These are phyloP conservation scores for Vombatus ursinus DNA, from an alignment of 2,113 vertebrate genomes.

Conservation along the genomic window DNA sequence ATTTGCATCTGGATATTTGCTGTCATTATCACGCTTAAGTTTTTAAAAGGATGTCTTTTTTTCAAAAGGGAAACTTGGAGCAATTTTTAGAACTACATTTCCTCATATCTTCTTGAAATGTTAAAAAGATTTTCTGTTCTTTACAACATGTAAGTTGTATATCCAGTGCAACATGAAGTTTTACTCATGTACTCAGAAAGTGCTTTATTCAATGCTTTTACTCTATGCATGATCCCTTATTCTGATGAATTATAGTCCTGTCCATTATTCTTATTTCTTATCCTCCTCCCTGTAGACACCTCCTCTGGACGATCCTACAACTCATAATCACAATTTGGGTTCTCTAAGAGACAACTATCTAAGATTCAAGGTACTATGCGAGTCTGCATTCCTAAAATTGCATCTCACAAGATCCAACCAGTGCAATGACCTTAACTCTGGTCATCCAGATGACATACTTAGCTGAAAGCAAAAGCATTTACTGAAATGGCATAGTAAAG, in stretches of 20 bases:
- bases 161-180: not conserved
- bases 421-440: not conserved
- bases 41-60: not conserved
- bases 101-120: constrained; percentile 2
- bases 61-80: not conserved
- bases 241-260: not conserved
- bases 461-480: not conserved
- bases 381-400: not conserved
- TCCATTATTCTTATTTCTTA: not conserved
- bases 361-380: not conserved
- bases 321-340: not conserved
- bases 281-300: not conserved
- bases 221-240: not conserved
- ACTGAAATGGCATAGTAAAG: not conserved
- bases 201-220: not conserved
- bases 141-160: not conserved
- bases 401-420: not conserved
- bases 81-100: not conserved
- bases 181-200: not conserved
- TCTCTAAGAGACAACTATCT: not conserved
- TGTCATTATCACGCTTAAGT: not conserved
- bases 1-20: not conserved
- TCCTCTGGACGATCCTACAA: not conserved
- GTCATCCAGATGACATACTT: not conserved
- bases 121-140: not conserved